Evolutionary conservation across 23 tunicate species (phyloP).

Genomic region (Ascidia mentula): DNA sequence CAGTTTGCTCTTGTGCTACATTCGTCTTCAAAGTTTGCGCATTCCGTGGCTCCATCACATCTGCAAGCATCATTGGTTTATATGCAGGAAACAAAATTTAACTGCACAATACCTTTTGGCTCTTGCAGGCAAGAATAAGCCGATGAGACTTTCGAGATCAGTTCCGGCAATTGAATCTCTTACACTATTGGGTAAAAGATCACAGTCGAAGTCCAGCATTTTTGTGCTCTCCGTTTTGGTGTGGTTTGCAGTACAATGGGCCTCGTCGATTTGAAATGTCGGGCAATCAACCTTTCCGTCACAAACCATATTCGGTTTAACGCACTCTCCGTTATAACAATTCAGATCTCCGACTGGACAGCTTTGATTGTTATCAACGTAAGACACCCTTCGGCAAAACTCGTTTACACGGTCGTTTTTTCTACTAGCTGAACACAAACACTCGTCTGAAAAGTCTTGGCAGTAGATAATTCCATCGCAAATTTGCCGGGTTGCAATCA

Average conservation of each 20-base stretch:
- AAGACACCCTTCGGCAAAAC: background rate
- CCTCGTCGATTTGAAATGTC: background rate
- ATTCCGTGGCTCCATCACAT: constrained; percentile 5
- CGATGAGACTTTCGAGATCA: background rate
- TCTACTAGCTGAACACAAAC: background rate
- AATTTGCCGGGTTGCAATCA: background rate
- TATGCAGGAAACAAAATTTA: background rate
- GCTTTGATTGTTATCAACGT: background rate
- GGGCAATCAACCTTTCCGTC: background rate
- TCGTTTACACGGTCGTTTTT: background rate
- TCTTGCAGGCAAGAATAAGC: background rate
- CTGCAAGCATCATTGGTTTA: background rate
- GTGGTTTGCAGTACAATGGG: background rate
- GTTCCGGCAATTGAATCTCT: background rate
- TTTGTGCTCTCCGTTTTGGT: background rate
- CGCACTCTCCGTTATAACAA: background rate
- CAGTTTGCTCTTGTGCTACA: constrained; percentile 21
- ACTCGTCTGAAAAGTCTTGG: background rate
- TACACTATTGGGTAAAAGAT: background rate
- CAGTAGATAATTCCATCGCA: constrained; percentile 6
- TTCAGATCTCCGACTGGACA: background rate
- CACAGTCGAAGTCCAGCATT: background rate
- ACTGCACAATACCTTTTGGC: background rate
- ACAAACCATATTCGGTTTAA: background rate
- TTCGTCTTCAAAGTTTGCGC: constrained; percentile 1